Evolutionary conservation across 1,140 invertebrate genomes (phyloP).

Genomic region (Sipha flava): DNA sequence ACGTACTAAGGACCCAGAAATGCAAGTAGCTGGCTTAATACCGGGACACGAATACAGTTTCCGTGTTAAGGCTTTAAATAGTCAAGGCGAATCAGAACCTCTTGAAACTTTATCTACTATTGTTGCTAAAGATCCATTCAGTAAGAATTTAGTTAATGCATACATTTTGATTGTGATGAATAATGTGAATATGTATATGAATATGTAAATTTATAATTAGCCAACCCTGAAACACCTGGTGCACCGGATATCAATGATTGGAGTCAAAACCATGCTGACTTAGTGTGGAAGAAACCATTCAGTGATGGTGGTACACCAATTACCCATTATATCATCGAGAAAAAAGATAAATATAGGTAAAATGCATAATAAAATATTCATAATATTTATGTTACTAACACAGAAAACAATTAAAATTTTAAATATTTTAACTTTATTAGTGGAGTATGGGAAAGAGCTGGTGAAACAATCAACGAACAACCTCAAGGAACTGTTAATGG

Average conservation of each 20-base stretch:
- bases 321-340: conserved; percentile 90
- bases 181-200: not conserved
- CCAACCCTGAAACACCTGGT: conserved; percentile 70
- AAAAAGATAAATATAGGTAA: conserved; percentile 85
- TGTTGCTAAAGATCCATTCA: conserved; percentile 94
- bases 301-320: conserved; percentile 87
- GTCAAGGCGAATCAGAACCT: conserved; percentile 94
- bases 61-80: conserved; percentile 93
- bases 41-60: conserved; percentile 97
- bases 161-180: conserved; percentile 23
- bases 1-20: conserved; percentile 68
- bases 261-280: conserved; percentile 81
- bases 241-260: conserved; percentile 81
- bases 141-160: conserved; percentile 49
- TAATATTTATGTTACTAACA: too few species aligned
- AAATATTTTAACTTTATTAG: conserved; percentile 44
- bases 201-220: conserved; percentile 44
- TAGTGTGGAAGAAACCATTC: conserved; percentile 71
- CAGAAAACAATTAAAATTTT: not conserved
- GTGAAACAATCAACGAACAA: conserved; percentile 64
- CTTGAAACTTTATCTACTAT: conserved; percentile 85
- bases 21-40: conserved; percentile 77
- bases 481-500: conserved; percentile 71
- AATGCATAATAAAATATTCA: not conserved
- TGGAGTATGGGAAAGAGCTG: conserved; percentile 80